Base-by-base conservation (phyloP, 2,888 invertebrate genomes). In the Ellobium chinense region DNA sequence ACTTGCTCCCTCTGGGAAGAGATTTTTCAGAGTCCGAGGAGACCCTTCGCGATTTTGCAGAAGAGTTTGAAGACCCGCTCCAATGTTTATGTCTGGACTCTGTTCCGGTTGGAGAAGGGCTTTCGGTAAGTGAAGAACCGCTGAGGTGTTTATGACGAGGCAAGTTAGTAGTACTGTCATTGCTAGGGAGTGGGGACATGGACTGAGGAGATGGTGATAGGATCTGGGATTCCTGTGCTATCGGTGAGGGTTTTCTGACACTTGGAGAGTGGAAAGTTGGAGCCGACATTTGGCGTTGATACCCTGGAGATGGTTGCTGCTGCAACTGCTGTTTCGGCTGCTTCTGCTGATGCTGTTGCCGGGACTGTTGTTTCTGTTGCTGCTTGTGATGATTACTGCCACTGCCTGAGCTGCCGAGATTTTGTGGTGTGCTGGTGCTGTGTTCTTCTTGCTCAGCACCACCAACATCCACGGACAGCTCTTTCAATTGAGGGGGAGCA, bases 1-100 rank as follows among this genome's bases (percentile, higher is more conserved):
- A 68, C 18, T 80, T 80, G 56, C 29, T 74, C 1, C 37, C 68
- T 27, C 60, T 74, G 34, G 39, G 56, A 3, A 74, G 29, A 18
- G 72, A 46, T 54, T 58, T 79, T 39, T 79, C 73, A 39, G 75
- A 69, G 36, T 80, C 80, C 0, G 66, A 65, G 7, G 75, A 80
- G n/a, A 39, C 36, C n/a, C 60, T 60, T 1, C 56, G n/a, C 14
- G 74, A 74, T 39, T 74, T 73, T 46, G 73, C 74, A 2, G 72
- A 72, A 7, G 72, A 72, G 31, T 56, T 70, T 29, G 79, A 75
- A 7, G 76, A 79, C 0, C 75, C 80, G 27, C 74, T 78, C 24
- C 29, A 34, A 54, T 80, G 80, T 14, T 80, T 80, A 9, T 75
- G 75, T 24, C 60, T 72, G 2, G 70, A 70, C 1, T 36, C 36